Base-by-base conservation (phyloP, 1,140 invertebrate genomes). In the Diplogasteroides magnus region DNA sequence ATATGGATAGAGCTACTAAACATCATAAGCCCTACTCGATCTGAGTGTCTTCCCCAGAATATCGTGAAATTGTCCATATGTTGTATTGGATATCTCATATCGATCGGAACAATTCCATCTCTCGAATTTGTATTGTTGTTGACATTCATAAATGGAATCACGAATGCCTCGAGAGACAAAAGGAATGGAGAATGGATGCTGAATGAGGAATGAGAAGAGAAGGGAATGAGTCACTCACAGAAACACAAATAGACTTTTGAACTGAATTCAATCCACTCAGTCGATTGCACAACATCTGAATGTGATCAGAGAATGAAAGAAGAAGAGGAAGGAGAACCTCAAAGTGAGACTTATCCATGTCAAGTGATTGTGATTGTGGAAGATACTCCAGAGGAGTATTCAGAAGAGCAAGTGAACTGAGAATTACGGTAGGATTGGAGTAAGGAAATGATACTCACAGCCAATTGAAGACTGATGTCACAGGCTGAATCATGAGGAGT, bases 31-130 rank as follows among this genome's bases (percentile, higher is more conserved):
- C 65, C 64, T 65, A 77, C 74, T 58, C 11, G 70, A 59, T 66
- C 68, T 27, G 15, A 76, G 58, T 11, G 75, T 76, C 25, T 63
- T 72, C 25, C 73, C 76, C 14, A 77, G 67, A 55, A 77, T 67
- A 61, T 74, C 76, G 28, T 76, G 72, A 64, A 77, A 76, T 13
- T 48, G 37, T 56, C 67, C 57, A 23, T 68, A 58, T 25, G 59
- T 27, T 2, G 73, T 74, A 19, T 68, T 59, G 23, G 63, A 66
- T 14, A 76, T 62, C 14, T 75, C 71, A 48, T 77, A 68, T 32
- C 64, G 29, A n/a, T 70, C 64, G 19, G 76, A 74, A 58, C 76
- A 77, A 66, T 77, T 77, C 76, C 76, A 77, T 57, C 75, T 68
- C 58, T 76, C 75, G 59, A 64, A 60, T 58, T 74, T 75, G 63